Percentiles rank a stretch among this genome's conserved stretches.
These are phyloP conservation scores for Cataglyphis cursor DNA, from an alignment of 2,888 invertebrate species.

Conservation along the genomic window DNA sequence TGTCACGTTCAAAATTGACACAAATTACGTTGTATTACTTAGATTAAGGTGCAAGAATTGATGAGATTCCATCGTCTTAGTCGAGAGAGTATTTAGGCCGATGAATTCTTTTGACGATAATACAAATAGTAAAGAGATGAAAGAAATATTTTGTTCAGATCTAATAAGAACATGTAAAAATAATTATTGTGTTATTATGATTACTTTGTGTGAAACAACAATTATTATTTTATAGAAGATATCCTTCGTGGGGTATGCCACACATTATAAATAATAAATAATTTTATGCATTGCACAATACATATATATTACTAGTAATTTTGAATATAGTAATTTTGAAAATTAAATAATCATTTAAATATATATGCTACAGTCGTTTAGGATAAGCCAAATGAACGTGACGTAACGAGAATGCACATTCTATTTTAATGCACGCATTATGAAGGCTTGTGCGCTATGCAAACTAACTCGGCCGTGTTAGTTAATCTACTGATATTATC, in stretches of 20 bases:
- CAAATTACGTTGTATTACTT: background rate
- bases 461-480: constrained; percentile 29
- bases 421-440: constrained; percentile 24
- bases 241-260: background rate
- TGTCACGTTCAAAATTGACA: constrained; percentile 7
- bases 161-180: background rate
- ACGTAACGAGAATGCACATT: constrained; percentile 15
- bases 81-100: constrained; percentile 1
- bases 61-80: background rate
- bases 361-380: background rate
- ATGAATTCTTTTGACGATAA: constrained; percentile 16
- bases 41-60: background rate
- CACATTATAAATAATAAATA: constrained; percentile 1
- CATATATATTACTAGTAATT: constrained; percentile 1
- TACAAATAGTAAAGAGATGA: background rate
- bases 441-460: constrained; percentile 17
- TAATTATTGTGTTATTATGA: background rate
- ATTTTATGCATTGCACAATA: background rate
- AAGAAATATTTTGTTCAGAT: constrained; percentile 7
- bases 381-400: constrained; percentile 2
- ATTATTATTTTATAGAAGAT: background rate
- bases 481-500: constrained; percentile 46
- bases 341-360: constrained; percentile 9
- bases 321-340: background rate
- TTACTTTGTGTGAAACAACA: background rate